A percentile compares a stretch with the other conserved stretches of the same genome.
Conservation (phyloP, 2,113 vertebrate genomes). For the Miniopterus natalensis region DNA sequence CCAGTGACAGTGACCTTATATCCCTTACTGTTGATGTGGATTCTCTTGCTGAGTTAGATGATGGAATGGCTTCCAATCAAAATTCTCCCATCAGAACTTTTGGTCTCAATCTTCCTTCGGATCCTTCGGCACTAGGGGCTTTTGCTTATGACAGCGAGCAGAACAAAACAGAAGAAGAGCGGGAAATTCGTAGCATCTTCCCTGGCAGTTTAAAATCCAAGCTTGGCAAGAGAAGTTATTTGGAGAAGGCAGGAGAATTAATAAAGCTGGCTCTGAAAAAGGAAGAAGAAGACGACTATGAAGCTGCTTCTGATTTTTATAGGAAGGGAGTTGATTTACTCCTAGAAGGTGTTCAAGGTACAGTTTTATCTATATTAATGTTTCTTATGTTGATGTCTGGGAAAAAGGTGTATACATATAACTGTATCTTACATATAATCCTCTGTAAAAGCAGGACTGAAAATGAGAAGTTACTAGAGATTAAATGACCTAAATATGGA, state of each 20-base stretch:
- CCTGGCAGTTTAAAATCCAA: slow-evolving; percentile 90
- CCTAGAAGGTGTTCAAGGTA: slow-evolving; percentile 99
- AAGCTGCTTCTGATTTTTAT: slow-evolving; percentile 94
- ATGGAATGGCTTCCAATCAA: slow-evolving; percentile 98
- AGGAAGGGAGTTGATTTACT: slow-evolving; percentile 96
- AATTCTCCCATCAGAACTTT: slow-evolving; percentile 93
- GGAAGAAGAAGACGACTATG: slow-evolving; percentile 95
- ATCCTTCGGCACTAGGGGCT: slow-evolving; percentile 74
- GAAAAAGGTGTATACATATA: not conserved
- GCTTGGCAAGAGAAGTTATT: slow-evolving; percentile 92
- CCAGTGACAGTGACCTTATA: slow-evolving; percentile 94
- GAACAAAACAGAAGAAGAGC: slow-evolving; percentile 87
- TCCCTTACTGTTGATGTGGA: slow-evolving; percentile 94
- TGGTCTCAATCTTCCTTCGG: slow-evolving; percentile 86
- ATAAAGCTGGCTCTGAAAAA: slow-evolving; percentile 95
- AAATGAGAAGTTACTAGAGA: slow-evolving; percentile 8
- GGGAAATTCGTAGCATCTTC: slow-evolving; percentile 89
- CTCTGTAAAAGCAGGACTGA: not conserved
- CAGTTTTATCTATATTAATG: not conserved
- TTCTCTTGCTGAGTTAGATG: slow-evolving; percentile 93
- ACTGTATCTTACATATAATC: not conserved
- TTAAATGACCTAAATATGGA: not conserved
- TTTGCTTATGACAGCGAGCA: slow-evolving; percentile 88
- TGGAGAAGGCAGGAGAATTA: slow-evolving; percentile 94
- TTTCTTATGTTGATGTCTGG: not conserved